These are phyloP conservation scores for Gymnothorax reevesii DNA, from an alignment of 2,797 vertebrate genomes.

Conservation along the genomic window DNA sequence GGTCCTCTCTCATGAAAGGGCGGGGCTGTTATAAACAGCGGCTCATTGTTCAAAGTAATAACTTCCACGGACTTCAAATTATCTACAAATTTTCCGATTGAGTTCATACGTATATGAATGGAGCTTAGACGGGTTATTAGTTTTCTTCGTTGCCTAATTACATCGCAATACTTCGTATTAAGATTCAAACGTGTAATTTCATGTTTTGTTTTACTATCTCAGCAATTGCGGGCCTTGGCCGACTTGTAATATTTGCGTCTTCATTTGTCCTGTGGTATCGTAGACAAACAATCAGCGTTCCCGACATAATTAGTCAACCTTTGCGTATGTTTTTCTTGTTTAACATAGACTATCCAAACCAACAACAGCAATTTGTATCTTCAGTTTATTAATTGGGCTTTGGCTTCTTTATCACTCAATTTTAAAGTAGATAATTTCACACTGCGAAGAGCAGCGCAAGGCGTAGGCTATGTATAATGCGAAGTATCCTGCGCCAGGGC, in stretches of 20 bases:
- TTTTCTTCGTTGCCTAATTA: neutral
- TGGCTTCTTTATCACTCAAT: conserved; percentile 21
- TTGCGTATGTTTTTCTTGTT: conserved; percentile 16
- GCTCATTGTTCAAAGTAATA: conserved; percentile 26
- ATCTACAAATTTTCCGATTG: conserved; percentile 8
- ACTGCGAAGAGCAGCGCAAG: conserved; percentile 10
- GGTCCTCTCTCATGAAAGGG: conserved; percentile 20
- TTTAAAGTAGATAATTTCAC: conserved; percentile 22
- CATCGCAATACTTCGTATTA: neutral
- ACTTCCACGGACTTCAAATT: conserved; percentile 39
- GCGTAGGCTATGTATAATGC: conserved; percentile 25
- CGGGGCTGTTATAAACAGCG: conserved; percentile 33
- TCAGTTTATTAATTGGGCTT: conserved; percentile 28
- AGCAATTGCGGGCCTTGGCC: neutral
- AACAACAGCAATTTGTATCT: conserved; percentile 25
- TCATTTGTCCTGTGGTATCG: conserved; percentile 1
- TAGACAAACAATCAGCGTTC: neutral
- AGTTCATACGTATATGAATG: neutral
- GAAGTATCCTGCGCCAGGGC: conserved; percentile 19
- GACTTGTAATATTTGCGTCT: neutral
- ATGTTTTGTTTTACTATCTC: neutral
- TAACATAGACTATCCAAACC: neutral
- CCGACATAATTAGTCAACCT: conserved; percentile 20
- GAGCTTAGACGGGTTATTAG: neutral
- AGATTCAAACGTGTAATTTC: neutral